Percentiles rank a stretch among this genome's conserved stretches.
phyloP scores from a whole-genome alignment of 1,140 invertebrate genomes.

The Grapholita molesta region DNA sequence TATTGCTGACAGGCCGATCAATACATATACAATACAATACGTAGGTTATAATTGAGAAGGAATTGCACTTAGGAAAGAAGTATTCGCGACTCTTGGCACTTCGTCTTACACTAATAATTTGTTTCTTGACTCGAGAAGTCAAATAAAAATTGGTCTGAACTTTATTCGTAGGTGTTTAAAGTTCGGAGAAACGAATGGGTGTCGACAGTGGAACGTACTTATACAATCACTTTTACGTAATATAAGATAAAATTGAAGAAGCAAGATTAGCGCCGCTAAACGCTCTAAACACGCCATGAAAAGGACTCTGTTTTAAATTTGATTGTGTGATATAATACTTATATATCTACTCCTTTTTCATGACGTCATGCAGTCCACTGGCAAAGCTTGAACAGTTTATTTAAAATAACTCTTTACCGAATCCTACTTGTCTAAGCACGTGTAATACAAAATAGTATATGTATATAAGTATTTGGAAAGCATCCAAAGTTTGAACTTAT shows the following conservation, averaged over 20 bases:
- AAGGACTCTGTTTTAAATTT: background rate
- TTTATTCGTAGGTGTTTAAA: conserved; percentile 1
- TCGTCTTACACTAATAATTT: conserved; percentile 62
- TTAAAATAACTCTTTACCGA: conserved; percentile 21
- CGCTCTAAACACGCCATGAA: background rate
- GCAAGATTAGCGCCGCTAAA: background rate
- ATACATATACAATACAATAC: conserved; percentile 26
- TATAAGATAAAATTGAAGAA: background rate
- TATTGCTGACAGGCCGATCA: conserved; percentile 16
- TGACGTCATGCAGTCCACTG: background rate
- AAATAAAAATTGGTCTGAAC: conserved; percentile 15
- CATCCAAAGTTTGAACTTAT: conserved; percentile 68
- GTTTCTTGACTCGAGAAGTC: conserved; percentile 24
- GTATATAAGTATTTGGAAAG: conserved; percentile 65
- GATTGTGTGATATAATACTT: background rate
- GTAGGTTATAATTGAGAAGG: conserved; percentile 61
- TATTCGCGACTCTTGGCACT: conserved; percentile 69
- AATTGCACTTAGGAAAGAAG: conserved; percentile 66
- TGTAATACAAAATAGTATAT: conserved; percentile 58
- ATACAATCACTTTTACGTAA: background rate
- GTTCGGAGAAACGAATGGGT: conserved; percentile 13
- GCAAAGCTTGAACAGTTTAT: background rate
- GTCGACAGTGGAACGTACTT: conserved; percentile 1
- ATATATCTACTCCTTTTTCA: background rate
- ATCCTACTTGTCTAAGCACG: conserved; percentile 39